A percentile compares a stretch with the other conserved stretches of the same genome.
These are phyloP conservation scores for Rhynchonema sp. DNA, from an alignment of 2,888 invertebrate genomes.

Conservation along the genomic window DNA sequence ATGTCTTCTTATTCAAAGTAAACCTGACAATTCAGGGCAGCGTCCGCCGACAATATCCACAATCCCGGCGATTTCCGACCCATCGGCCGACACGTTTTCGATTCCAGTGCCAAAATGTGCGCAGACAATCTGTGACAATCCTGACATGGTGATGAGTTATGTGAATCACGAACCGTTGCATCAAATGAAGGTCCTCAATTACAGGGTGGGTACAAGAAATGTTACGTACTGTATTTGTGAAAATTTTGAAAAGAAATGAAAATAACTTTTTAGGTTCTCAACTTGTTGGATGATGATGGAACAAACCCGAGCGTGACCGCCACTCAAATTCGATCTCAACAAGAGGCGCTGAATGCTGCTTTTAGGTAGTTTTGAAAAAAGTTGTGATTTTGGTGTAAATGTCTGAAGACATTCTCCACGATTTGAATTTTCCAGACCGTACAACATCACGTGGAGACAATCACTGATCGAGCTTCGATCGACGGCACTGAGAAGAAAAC, in stretches of 20 bases:
- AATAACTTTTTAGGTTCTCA: no score
- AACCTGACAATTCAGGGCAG: no score
- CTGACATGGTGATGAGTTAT: conserved; percentile 17
- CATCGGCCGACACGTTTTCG: no score
- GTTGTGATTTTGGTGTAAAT: neutral
- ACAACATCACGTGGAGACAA: conserved; percentile 22
- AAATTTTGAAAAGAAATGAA: no score
- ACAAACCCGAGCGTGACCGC: conserved; percentile 17
- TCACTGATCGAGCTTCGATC: conserved; percentile 11
- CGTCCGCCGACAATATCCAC: no score
- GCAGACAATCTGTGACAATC: conserved; percentile 26
- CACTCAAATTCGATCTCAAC: conserved; percentile 19
- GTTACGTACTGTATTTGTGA: no score
- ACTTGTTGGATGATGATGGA: conserved; percentile 21
- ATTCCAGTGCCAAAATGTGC: no score
- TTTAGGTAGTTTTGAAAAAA: conserved; percentile 10
- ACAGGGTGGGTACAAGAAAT: no score
- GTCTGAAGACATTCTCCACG: neutral
- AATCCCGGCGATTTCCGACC: no score
- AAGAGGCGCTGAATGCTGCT: conserved; percentile 16
- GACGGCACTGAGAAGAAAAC: conserved; percentile 14
- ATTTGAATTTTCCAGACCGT: conserved; percentile 8
- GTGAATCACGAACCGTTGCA: no score
- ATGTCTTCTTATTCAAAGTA: no score
- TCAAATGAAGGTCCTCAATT: no score